Percentiles rank a stretch among this genome's conserved stretches.
Conservation (phyloP, 1,140 invertebrate genomes). For the Brachionus paranguensis region DNA sequence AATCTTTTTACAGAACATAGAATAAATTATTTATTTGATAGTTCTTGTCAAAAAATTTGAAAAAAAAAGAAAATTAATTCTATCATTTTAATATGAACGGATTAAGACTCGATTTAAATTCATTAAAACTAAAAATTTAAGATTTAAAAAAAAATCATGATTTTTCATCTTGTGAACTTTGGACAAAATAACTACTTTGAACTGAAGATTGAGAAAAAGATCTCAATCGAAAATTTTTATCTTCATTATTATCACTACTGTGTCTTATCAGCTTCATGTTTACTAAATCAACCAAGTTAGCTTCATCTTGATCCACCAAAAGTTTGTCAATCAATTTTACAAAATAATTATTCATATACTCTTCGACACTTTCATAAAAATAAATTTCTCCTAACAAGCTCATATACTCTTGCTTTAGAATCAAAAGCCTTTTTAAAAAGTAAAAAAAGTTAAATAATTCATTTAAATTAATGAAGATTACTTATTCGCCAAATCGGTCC, state of each 20-base stretch:
- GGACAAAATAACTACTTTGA: neutral
- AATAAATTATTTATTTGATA: neutral
- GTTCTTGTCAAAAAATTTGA: neutral
- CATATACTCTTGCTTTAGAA: neutral
- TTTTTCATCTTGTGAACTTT: neutral
- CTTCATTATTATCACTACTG: neutral
- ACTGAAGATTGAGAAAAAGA: slow-evolving; percentile 23
- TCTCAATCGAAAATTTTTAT: neutral
- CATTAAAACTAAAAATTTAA: neutral
- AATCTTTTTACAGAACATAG: neutral
- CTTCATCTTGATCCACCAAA: slow-evolving; percentile 27
- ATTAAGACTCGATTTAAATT: neutral
- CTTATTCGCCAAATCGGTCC: slow-evolving; percentile 31
- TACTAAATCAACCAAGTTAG: slow-evolving; percentile 16
- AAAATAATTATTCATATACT: slow-evolving; percentile 22
- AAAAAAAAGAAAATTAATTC: neutral
- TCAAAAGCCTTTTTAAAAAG: neutral
- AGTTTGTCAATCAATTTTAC: slow-evolving; percentile 22
- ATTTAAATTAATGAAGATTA: neutral
- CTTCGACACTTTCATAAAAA: slow-evolving; percentile 15
- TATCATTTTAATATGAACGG: neutral
- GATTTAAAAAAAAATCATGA: neutral
- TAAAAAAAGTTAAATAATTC: neutral
- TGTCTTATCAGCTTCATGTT: neutral
- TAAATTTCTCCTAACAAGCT: neutral